Evolutionary conservation across 2,797 vertebrate genomes (phyloP), one percentile per base, ranked within the genome.

Genomic region (Labroides dimidiatus): DNA sequence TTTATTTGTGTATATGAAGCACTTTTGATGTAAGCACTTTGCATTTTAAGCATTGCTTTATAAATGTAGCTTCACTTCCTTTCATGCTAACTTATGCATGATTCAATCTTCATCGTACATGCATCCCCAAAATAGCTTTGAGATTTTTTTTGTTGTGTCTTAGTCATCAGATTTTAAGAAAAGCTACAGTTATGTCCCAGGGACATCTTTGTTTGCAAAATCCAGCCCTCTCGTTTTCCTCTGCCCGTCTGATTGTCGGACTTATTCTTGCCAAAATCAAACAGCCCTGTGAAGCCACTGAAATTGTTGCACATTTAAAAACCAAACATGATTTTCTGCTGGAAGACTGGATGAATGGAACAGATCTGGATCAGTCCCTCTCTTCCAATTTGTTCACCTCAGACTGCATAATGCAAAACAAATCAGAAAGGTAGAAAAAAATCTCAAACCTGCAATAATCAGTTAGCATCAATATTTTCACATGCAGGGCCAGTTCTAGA

Each of bases 201-300:
- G 50, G 53, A 53, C 30, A 57, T 75, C 9, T 64, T 56, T 57
- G 10, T 33, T 30, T 76, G 42, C 52, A 58, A 16, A 21, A 33
- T 73, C 59, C 50, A 45, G 55, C 55, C 21, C 16, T 1, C 39
- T 64, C 45, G 4, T 27, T 69, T 39, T 57, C 54, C 33, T 63
- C 42, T 69, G 60, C 55, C 42, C n/a, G 6, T 73, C 68, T 70
- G 61, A 79, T 69, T 58, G 66, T 69, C 53, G 74, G 45, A 65
- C 37, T 81, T 78, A 55, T 13, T 13, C 48, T 57, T 2, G 44
- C 65, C 81, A 82, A 75, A 78, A 65, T 71, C 41, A 77, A 59
- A 80, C 30, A 12, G 15, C 39, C 69, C 72, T 79, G 12, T 77
- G 12, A 47, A 54, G 42, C 58, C 64, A 21, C 9, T 5, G 1